Evolutionary conservation across 2,113 vertebrate species (phyloP), one percentile per base, ranked within the genome.

Genomic region (Pyrgilauda ruficollis): DNA sequence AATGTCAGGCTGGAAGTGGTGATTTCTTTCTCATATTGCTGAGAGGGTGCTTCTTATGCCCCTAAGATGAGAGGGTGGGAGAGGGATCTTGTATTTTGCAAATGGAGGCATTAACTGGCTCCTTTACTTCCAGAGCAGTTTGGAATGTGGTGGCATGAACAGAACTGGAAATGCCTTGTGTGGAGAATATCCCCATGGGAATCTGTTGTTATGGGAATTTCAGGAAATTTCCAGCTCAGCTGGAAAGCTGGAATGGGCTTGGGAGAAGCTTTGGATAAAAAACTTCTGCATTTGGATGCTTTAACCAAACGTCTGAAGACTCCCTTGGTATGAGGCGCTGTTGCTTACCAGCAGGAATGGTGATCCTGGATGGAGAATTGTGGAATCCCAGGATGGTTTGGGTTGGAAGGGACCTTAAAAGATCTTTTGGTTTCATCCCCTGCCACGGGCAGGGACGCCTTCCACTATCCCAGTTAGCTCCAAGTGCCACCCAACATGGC

Each of bases 111-210:
- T 47, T 55, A 64, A 9, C 3, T 5, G 28, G 21, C 24, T 86
- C 20, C 77, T 82, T 46, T 64, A 9, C 44, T 62, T 83, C 52
- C 31, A 15, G 59, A 79, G 64, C 28, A 27, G 26, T 33, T 49
- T n/a, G 69, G 68, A 79, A 46, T 0, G 0, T 5, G 9, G 55
- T 0, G 0, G 47, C 85, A 78, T 0, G 7, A 89, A 27, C 68
- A 85, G 41, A 66, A 22, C 50, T 53, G 46, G 75, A 74, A 86
- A 63, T 26, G 59, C 47, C 75, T 39, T 61, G 22, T 2, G 9
- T 15, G 44, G 39, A 90, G 63, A 75, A 30, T 10, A 50, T 35
- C 13, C 69, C 39, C 66, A 20, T 33, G 73, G 78, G 89, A 69
- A 73, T 80, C 43, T 49, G 67, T 27, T 62, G 46, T 62, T 39